Evolutionary conservation across 2,113 vertebrate genomes (phyloP), one percentile per base, ranked within the genome.

Genomic region (Ceyx margarethae): DNA sequence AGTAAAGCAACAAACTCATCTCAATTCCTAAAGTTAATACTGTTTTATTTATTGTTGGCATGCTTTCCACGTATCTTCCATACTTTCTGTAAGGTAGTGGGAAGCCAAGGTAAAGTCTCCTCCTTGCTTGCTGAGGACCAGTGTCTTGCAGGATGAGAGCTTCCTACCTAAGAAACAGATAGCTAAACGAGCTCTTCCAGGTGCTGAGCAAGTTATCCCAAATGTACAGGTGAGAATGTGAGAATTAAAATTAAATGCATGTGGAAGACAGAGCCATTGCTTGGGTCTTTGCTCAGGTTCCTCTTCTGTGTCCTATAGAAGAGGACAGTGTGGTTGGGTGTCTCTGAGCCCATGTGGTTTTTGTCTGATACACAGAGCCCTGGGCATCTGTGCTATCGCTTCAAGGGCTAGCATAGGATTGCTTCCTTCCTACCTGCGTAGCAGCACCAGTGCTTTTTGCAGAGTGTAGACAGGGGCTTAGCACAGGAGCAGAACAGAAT

Each of bases 341-440:
- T 81, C 45, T 12, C n/a, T 69, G 61, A 85, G 56, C 40, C 40
- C 28, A 16, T 0, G 0, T 0, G 0, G 25, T 65, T 56, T 81
- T 65, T 22, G 11, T 73, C 31, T 77, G n/a, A 22, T 58, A 40
- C 0, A 0, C 26, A 22, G 45, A 67, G 42, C 28, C 15, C 22
- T 74, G 26, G 40, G 15, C 25, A 68, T 13, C 45, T 6, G 2
- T 50, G 45, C 18, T 43, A 0, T 40, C 0, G 0, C 35, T 80
- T 48, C 26, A 8, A n/a, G 60, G 51, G 26, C 31, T 40, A 75
- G n/a, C 28, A 3, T 3, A 64, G 31, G 29, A 35, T 81, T 48
- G 53, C 13, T 7, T 51, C 14, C 31, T 61, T 53, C 48, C 45
- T 28, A 45, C 53, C n/a, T 61, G 22, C 43, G 29, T 23, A 48